Base-by-base conservation (phyloP, 1,140 invertebrate species). In the Lycorma delicatula region DNA sequence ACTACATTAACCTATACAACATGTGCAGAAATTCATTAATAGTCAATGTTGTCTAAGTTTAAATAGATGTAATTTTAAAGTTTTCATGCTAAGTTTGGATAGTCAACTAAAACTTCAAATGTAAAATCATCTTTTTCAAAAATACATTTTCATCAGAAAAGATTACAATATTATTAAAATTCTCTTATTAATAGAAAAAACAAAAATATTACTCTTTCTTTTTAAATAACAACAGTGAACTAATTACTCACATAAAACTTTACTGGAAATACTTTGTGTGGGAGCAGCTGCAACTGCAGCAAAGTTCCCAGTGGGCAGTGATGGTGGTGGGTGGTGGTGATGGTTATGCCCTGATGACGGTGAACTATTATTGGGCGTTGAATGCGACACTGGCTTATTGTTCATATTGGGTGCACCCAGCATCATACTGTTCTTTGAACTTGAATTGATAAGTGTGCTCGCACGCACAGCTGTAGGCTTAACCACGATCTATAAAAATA, bases 381-480 rank as follows among this genome's bases (percentile, higher is more conserved):
- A 78, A 69, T 73, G 74, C 41, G 74, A 75, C 36, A 77, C 67
- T 54, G 77, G 67, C 56, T 70, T 74, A 52, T 59, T 61, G 38
- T 53, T 55, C 13, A 50, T 57, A 27, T 57, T 50, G 11, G 56
- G 52, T 3, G 26, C 20, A 13, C 36, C 34, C 34, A 22, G 44
- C 20, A 46, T 53, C 73, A 67, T 68, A 77, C 72, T 63, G 71
- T 69, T 66, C 60, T 75, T 67, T 74, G 74, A 78, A 66, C 5
- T 31, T 2, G 58, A 57, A 31, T 57, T 57, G 25, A 57, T 41
- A 16, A 74, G 79, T 74, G 80, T 84, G 61, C 77, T 73, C 56
- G 81, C 79, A 72, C 84, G 75, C 46, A 88, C 81, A 54, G 85
- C 83, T 60, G 78, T 84, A 18, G 86, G 86, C 74, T 87, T 87